Base-by-base conservation (phyloP, 2,888 invertebrate species). In the Pemphredon lugubris region DNA sequence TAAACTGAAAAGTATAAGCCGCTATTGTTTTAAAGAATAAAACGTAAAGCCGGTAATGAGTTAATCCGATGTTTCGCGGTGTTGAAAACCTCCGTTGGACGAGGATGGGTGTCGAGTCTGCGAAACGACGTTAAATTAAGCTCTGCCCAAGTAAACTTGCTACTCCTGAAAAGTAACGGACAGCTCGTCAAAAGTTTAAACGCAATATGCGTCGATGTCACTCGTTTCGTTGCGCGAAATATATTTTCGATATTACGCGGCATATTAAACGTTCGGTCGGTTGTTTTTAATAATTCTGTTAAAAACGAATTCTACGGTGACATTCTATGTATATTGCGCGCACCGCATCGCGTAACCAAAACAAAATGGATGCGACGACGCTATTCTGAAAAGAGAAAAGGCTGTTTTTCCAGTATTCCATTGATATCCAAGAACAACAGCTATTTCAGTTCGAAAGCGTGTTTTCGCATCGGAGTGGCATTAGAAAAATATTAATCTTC, bases 131-230 rank as follows among this genome's bases (percentile, higher is more conserved):
- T 55, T 30, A 71, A 68, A 73, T 71, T 60, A 71, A 76, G 64
- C 64, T 53, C 50, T 45, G 67, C 65, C 73, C 61, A 63, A 58
- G 58, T 50, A 53, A 74, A 68, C 74, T 77, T 74, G 54, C 30
- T 45, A 23, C 55, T 55, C 23, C 40, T 9, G 55, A 13, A 13
- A 34, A 42, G 42, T 13, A 16, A 11, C 45, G 57, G 47, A 40
- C 51, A 71, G 66, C 67, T 63, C 57, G 58, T 67, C 64, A 26
- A 65, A 77, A 76, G 64, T 76, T 76, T 68, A 55, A 71, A 71
- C 64, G 59, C 65, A 64, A 67, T 67, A 50, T 55, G 67, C 67
- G 20, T 6, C 34, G 21, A 18, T 26, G 6, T 48, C 40, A 48
- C 32, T 30, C 23, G 9, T 4, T 11, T 14, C 34, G 45, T n/a